A percentile compares a stretch with the other conserved stretches of the same genome.
phyloP scores from a whole-genome alignment of 2,888 invertebrate genomes.

The Ennomos fuscantarius region DNA sequence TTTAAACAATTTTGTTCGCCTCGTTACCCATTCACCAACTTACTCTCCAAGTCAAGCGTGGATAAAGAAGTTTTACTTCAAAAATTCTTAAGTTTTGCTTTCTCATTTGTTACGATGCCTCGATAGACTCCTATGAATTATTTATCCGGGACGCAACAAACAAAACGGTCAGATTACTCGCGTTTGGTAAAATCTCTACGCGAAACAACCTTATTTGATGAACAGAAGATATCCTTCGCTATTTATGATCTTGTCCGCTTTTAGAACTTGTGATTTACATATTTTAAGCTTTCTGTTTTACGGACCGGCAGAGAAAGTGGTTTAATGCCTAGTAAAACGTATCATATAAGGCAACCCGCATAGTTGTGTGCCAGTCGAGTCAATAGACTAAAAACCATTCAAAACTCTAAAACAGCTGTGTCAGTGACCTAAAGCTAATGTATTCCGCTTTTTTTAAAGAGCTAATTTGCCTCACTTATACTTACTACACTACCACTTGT shows the following conservation, averaged over 20 bases:
- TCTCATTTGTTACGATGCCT: background rate
- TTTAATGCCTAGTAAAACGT: background rate
- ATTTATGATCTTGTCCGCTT: slow-evolving; percentile 7
- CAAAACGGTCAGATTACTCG: slow-evolving; percentile 10
- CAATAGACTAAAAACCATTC: too few relatives aligned
- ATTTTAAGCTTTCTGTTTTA: slow-evolving; percentile 14
- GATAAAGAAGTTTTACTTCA: too few relatives aligned
- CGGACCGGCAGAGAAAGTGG: slow-evolving; percentile 12
- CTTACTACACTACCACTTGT: too few relatives aligned
- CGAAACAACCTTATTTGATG: slow-evolving; percentile 5
- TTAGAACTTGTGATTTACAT: slow-evolving; percentile 15
- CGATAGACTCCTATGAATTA: slow-evolving; percentile 8
- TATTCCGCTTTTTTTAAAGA: too few relatives aligned
- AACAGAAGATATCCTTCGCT: slow-evolving; percentile 6
- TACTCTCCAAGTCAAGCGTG: too few relatives aligned
- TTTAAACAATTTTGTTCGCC: too few relatives aligned
- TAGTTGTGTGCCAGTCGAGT: too few relatives aligned
- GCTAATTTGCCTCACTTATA: too few relatives aligned
- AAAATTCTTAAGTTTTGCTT: background rate
- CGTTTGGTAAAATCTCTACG: slow-evolving; percentile 7
- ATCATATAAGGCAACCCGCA: too few relatives aligned
- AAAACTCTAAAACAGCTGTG: too few relatives aligned
- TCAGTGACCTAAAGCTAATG: too few relatives aligned
- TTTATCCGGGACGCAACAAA: slow-evolving; percentile 11
- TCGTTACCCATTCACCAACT: too few relatives aligned